Base-by-base conservation (phyloP, 2,888 invertebrate genomes). In the Papilio protenor region DNA sequence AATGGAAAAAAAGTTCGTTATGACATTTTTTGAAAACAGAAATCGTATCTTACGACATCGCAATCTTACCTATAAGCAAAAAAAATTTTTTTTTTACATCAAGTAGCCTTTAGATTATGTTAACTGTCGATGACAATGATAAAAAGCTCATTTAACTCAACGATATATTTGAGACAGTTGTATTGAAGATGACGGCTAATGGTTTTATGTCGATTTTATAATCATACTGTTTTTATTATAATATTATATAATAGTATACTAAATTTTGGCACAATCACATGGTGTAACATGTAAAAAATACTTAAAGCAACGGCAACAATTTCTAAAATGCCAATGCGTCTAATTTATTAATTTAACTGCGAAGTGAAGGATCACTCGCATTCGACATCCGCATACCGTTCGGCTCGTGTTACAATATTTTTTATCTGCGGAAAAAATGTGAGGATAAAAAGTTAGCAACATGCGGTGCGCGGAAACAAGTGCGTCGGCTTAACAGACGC, bases 381-480 rank as follows among this genome's bases (percentile, higher is more conserved):
- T 71, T 82, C 81, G 85, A 90, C 92, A 92, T 93, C 93, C 94
- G 92, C 93, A 93, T 93, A 84, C 90, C 91, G 83, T 82, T 84
- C 89, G 90, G 91, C 92, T 93, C 93, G 91, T 91, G 91, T 93
- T 93, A 86, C 93, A 84, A 79, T 77, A 74, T 85, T 87, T 92
- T 92, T 92, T 89, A 86, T 84, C 82, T 79, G 33, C 85, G 88
- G 90, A 91, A 91, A 87, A 81, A 82, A 55, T 52, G 45, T 49
- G n/a, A 33, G 40, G 49, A 81, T 88, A 91, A 92, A 92, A 93
- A 93, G 86, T 90, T 88, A 81, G 85, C 87, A 89, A 86, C 88
- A 82, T 81, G 87, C 85, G 86, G 86, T 76, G 79, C 82, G 84
- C 76, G 78, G 82, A 79, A 89, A 88, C 94, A 94, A 93, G 93